Conservation (phyloP, 2,888 invertebrate species). For the Platycnemis pennipes region DNA sequence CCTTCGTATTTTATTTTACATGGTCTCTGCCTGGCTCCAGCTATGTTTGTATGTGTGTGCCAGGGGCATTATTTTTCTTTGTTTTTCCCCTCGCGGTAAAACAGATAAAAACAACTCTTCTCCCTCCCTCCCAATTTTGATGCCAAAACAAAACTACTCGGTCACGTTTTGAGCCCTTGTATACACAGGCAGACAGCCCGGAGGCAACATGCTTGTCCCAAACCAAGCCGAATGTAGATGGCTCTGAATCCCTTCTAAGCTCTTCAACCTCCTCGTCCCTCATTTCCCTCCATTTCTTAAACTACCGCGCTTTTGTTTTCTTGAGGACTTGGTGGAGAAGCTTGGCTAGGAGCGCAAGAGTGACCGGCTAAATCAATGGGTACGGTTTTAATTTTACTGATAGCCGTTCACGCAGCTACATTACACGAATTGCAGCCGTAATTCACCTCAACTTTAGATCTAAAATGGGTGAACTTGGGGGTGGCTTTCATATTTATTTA, state of each 20-base stretch:
- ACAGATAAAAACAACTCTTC: not conserved
- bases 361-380: not conserved
- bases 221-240: not conserved
- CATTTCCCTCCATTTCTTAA: not conserved
- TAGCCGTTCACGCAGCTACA: too few relatives aligned
- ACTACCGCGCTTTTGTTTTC: not conserved
- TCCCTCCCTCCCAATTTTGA: not conserved
- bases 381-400: not conserved
- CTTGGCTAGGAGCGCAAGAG: too few relatives aligned
- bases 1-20: not conserved
- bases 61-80: constrained; percentile 40
- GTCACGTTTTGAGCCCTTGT: constrained; percentile 22
- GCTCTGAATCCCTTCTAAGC: not conserved
- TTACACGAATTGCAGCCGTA: too few relatives aligned
- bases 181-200: not conserved
- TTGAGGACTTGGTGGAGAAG: too few relatives aligned
- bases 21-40: not conserved
- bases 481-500: too few relatives aligned
- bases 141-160: constrained; percentile 44
- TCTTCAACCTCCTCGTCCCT: not conserved
- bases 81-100: constrained; percentile 5
- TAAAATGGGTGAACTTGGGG: too few relatives aligned
- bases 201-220: constrained; percentile 18
- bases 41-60: not conserved
- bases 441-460: too few relatives aligned